phyloP scores from a whole-genome alignment of 2,888 invertebrate species.

The Masnerella sp. region DNA sequence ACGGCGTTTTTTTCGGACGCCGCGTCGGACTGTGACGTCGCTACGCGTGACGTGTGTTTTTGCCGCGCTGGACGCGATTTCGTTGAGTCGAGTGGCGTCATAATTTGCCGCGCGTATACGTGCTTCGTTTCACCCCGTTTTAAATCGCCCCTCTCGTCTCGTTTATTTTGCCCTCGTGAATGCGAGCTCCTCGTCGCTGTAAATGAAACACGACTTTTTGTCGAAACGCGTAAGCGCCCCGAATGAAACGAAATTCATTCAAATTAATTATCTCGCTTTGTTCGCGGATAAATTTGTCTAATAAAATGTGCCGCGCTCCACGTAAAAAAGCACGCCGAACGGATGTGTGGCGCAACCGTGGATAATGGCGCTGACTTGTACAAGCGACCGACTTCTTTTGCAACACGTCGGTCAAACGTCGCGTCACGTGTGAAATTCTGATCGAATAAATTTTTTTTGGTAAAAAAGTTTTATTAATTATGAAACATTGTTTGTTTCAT shows the following conservation, averaged over 20 bases:
- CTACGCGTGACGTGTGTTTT: conserved; percentile 18
- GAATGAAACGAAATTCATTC: conserved; percentile 71
- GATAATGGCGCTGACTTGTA: conserved; percentile 20
- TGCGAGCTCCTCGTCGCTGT: conserved; percentile 46
- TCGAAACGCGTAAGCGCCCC: conserved; percentile 50
- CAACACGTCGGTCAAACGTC: background rate
- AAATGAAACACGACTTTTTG: conserved; percentile 65
- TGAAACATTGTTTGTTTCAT: no score
- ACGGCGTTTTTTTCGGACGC: conserved; percentile 15
- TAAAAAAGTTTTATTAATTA: no score
- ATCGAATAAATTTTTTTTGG: conserved; percentile 10
- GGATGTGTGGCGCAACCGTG: conserved; percentile 16
- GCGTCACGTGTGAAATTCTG: conserved; percentile 21
- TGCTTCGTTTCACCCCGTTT: conserved; percentile 47
- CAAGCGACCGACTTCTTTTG: conserved; percentile 10
- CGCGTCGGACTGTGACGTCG: conserved; percentile 12
- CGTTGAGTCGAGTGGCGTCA: conserved; percentile 46
- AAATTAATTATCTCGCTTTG: conserved; percentile 73
- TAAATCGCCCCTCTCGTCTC: conserved; percentile 47
- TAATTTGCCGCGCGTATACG: conserved; percentile 46
- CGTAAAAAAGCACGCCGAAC: conserved; percentile 24
- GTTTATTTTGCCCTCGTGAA: conserved; percentile 38
- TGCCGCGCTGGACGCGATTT: conserved; percentile 43
- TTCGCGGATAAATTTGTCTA: conserved; percentile 70
- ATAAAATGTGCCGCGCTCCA: conserved; percentile 64